Evolutionary conservation across 2,888 invertebrate species (phyloP).

Genomic region (Archips crataeganus): DNA sequence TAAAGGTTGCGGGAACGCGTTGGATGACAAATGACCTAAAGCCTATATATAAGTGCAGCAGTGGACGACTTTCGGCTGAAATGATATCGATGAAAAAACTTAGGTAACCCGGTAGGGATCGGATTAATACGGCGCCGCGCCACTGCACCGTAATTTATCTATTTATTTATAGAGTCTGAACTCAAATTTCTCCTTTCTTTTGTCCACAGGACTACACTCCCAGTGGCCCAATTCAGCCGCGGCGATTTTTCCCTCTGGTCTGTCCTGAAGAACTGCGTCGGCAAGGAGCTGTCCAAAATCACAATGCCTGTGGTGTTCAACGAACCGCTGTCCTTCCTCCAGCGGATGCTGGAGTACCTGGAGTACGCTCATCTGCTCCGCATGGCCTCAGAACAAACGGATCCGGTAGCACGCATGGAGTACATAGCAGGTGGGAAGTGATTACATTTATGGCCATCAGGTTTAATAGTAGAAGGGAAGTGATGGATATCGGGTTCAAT

Average conservation of each 20-base stretch:
- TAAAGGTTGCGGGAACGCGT: too few species aligned
- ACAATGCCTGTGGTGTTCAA: constrained; percentile 99
- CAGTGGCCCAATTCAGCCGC: constrained; percentile 90
- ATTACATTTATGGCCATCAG: neutral
- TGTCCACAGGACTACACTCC: constrained; percentile 87
- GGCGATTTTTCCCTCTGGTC: constrained; percentile 96
- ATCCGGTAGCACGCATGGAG: constrained; percentile 94
- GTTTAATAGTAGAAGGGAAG: too few species aligned
- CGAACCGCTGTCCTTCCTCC: constrained; percentile 97
- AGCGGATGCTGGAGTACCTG: constrained; percentile 97
- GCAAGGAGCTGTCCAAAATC: constrained; percentile 97
- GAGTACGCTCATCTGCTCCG: constrained; percentile 93
- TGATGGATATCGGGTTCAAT: too few species aligned
- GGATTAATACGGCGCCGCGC: too few species aligned
- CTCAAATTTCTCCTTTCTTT: constrained; percentile 26
- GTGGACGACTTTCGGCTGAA: too few species aligned
- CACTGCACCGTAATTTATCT: too few species aligned
- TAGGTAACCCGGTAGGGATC: too few species aligned
- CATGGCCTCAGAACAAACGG: constrained; percentile 91
- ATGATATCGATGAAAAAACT: too few species aligned
- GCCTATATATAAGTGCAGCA: too few species aligned
- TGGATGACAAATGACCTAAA: too few species aligned
- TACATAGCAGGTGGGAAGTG: constrained; percentile 86
- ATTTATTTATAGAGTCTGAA: too few species aligned
- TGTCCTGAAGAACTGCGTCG: constrained; percentile 95